Evolutionary conservation across 2,888 invertebrate genomes (phyloP).

Genomic region (Panorpa germanica): DNA sequence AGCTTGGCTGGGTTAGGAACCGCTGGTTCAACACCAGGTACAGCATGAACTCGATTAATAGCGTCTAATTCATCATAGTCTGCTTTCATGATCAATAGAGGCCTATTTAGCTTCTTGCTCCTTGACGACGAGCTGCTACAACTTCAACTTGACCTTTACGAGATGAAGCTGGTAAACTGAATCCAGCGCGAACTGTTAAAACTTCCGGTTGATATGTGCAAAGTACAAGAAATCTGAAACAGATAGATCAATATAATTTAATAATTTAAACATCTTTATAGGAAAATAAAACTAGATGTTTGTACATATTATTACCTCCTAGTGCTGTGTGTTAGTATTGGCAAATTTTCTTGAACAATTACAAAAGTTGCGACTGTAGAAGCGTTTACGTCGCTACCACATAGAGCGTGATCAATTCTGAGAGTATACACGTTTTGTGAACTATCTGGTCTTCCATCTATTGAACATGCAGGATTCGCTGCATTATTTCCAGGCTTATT

Average conservation of each 20-base stretch:
- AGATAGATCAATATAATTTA: no score
- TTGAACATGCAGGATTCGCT: conserved; percentile 39
- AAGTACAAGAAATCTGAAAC: conserved; percentile 40
- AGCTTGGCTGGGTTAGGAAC: no score
- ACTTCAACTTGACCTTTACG: no score
- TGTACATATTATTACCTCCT: conserved; percentile 24
- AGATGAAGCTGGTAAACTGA: conserved; percentile 40
- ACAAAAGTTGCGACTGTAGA: conserved; percentile 54
- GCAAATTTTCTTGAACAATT: conserved; percentile 53
- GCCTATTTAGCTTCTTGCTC: no score
- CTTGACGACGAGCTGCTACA: no score
- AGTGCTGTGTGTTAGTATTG: conserved; percentile 53
- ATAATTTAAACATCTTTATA: no score
- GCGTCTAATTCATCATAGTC: no score
- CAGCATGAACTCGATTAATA: no score
- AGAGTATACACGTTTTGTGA: conserved; percentile 46
- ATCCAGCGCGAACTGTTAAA: conserved; percentile 49
- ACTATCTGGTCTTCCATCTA: conserved; percentile 47
- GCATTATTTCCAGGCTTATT: no score
- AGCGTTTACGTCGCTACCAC: conserved; percentile 46
- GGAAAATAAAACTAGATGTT: neutral
- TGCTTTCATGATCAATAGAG: no score
- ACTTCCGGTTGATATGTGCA: conserved; percentile 58
- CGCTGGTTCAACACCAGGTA: no score
- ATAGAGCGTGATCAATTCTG: conserved; percentile 41